Evolutionary conservation across 2,797 vertebrate species (phyloP).

Genomic region (Selene dorsalis): DNA sequence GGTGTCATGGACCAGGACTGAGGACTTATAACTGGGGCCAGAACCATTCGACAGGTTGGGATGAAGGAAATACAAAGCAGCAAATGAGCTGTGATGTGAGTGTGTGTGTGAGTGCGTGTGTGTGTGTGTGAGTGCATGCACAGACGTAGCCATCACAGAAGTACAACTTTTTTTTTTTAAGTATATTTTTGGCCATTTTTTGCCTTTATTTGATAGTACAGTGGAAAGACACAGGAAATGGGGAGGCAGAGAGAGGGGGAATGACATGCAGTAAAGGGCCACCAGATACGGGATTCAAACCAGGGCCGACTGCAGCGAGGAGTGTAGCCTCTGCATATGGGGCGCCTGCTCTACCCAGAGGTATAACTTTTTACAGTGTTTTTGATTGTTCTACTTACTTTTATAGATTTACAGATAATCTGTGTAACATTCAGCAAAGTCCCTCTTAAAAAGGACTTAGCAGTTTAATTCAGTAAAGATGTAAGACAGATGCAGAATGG

Average conservation of each 20-base stretch:
- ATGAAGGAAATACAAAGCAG: slow-evolving; percentile 3
- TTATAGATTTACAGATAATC: slow-evolving; percentile 31
- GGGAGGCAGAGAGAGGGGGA: too few species aligned
- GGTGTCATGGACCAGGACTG: slow-evolving; percentile 15
- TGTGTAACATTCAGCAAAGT: slow-evolving; percentile 11
- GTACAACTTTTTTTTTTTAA: too few species aligned
- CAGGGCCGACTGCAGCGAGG: too few species aligned
- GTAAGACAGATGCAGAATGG: slow-evolving; percentile 25
- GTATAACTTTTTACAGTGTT: slow-evolving; percentile 6
- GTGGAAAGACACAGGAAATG: too few species aligned
- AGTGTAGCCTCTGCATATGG: too few species aligned
- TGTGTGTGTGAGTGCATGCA: slow-evolving; percentile 42
- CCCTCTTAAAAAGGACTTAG: background rate
- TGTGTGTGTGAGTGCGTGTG: slow-evolving; percentile 60
- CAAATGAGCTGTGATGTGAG: slow-evolving; percentile 64
- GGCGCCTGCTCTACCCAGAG: too few species aligned
- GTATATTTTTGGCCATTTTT: too few species aligned
- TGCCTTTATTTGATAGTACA: too few species aligned
- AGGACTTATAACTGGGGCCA: slow-evolving; percentile 7
- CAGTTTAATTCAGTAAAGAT: background rate
- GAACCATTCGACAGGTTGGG: background rate
- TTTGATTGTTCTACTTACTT: background rate
- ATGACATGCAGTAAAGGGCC: too few species aligned
- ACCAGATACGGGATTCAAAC: too few species aligned
- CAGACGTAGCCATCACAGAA: slow-evolving; percentile 55